Conservation (phyloP, 2,888 invertebrate species). For the Alsophila aescularia region DNA sequence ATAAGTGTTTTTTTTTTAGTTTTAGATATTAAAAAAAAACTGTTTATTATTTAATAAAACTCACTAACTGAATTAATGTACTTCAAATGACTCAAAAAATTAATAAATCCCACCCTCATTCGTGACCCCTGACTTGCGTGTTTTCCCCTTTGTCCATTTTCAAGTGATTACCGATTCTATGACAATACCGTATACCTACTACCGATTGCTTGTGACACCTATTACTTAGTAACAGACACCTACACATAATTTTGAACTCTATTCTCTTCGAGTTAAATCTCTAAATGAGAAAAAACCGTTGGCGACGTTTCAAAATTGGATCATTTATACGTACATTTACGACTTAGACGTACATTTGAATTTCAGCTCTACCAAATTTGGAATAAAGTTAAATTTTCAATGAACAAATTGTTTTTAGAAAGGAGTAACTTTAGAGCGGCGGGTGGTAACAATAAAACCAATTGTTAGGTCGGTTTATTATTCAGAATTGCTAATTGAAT, state of each 20-base stretch:
- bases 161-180: conserved; percentile 61
- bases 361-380: conserved; percentile 37
- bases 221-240: conserved; percentile 49
- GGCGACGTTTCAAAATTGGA: neutral
- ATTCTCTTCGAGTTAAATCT: neutral
- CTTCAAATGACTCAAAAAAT: conserved; percentile 51
- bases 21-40: neutral
- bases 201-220: conserved; percentile 75
- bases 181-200: conserved; percentile 57
- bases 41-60: conserved; percentile 28
- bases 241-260: conserved; percentile 19
- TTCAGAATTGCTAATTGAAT: conserved; percentile 42
- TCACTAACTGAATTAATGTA: conserved; percentile 37
- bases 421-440: conserved; percentile 68
- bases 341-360: conserved; percentile 18
- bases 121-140: conserved; percentile 49
- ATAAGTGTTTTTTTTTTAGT: no score
- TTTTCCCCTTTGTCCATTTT: conserved; percentile 48
- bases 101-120: conserved; percentile 64
- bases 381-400: conserved; percentile 41
- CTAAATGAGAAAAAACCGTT: conserved; percentile 35
- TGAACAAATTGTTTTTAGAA: conserved; percentile 22
- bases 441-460: conserved; percentile 81
- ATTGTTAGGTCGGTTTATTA: conserved; percentile 63
- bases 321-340: neutral